Evolutionary conservation across 1,140 invertebrate species (phyloP), one percentile per base, ranked within the genome.

Genomic region (Scaptodrosophila lebanonensis): DNA sequence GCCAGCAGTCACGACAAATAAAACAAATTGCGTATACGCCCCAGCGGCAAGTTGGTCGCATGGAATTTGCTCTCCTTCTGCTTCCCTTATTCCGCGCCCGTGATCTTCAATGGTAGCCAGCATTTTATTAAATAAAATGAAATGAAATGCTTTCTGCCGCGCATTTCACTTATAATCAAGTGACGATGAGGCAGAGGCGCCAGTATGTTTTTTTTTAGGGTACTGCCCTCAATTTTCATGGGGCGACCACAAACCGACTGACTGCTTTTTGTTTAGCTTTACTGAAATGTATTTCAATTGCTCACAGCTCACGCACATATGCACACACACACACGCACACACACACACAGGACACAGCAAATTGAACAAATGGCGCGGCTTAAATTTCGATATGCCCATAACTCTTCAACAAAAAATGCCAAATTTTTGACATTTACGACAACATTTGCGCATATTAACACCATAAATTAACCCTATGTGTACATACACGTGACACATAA

Each of bases 401-500:
- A 66, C 66, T 69, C 52, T 52, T 56, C 1, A 38, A 16, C 32
- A 22, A n/a, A 32, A 79, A 66, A 71, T 45, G 12, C 15, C 47
- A 79, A 63, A 62, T 66, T 47, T 49, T 69, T 52, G 69, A 79
- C 73, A 82, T 79, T 79, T 79, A 79, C 82, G 75, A 57, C 69
- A 79, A 66, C 75, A 82, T 82, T 82, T 82, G 61, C 75, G 73
- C 70, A 79, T 61, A 79, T 82, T 76, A 79, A 79, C 75, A 66
- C 61, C 66, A 79, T 79, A 79, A 79, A 79, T 79, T 79, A 82
- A 69, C 75, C 79, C 51, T 51, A 47, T 27, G 25, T 35, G 71
- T 49, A 6, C 43, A 58, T 57, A 50, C 68, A 66, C 60, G 66
- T 64, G 63, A 52, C 51, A 29, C 43, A 42, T 35, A 38, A 33